Evolutionary conservation across 2,797 vertebrate genomes (phyloP).

Genomic region (Centropyge bicolor): DNA sequence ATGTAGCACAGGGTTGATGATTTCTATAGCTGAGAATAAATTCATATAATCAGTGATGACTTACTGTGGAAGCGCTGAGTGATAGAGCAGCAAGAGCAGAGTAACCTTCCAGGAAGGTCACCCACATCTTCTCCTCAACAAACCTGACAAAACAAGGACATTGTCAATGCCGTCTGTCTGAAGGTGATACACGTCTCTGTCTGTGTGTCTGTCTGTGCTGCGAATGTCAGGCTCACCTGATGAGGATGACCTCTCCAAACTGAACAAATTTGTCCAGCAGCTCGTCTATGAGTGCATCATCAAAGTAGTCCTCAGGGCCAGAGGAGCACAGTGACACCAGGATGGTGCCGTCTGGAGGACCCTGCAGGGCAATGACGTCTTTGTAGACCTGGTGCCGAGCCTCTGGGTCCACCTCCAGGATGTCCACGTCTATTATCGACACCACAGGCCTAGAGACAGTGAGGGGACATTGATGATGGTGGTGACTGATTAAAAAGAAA

Average conservation of each 20-base stretch:
- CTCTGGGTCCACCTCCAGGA: conserved; percentile 96
- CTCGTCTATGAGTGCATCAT: conserved; percentile 94
- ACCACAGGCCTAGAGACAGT: conserved; percentile 90
- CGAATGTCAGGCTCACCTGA: conserved; percentile 86
- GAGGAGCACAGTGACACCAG: conserved; percentile 93
- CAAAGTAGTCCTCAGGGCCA: conserved; percentile 90
- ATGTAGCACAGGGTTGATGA: background rate
- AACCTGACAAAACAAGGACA: conserved; percentile 85
- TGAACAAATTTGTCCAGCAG: conserved; percentile 93
- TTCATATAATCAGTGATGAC: conserved; percentile 34
- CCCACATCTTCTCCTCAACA: conserved; percentile 99
- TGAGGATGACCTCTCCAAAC: conserved; percentile 97
- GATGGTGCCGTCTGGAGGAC: conserved; percentile 96
- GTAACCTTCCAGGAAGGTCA: conserved; percentile 97
- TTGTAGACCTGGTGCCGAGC: conserved; percentile 95
- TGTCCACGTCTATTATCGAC: conserved; percentile 93
- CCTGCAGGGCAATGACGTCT: conserved; percentile 94
- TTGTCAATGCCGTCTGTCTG: background rate
- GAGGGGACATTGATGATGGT: background rate
- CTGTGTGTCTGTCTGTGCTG: background rate
- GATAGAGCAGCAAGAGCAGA: conserved; percentile 92
- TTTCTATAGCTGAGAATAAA: background rate
- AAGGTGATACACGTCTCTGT: background rate
- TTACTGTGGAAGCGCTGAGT: conserved; percentile 89
- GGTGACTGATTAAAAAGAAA: conserved; percentile 6